These are phyloP conservation scores for Tenebrio molitor DNA, from an alignment of 1,140 invertebrate species.

Conservation along the genomic window DNA sequence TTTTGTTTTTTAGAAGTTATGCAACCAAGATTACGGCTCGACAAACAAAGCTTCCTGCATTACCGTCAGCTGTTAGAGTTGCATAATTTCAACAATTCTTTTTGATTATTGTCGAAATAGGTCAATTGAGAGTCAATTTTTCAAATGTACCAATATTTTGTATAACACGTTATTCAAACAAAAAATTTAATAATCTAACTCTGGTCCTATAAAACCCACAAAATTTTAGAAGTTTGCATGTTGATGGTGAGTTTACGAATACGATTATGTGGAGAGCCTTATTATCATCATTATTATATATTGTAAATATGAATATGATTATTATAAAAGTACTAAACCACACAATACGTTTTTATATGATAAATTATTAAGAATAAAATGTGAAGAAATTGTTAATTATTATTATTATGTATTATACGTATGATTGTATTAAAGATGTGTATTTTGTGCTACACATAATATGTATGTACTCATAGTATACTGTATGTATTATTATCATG, in stretches of 20 bases:
- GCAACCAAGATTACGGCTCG: neutral
- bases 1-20: too few species aligned
- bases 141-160: constrained; percentile 23
- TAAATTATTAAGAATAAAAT: constrained; percentile 20
- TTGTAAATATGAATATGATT: constrained; percentile 29
- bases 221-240: neutral
- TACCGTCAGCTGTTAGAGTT: too few species aligned
- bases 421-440: constrained; percentile 37
- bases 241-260: neutral
- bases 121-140: constrained; percentile 44
- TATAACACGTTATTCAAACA: neutral
- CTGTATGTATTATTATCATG: constrained; percentile 40
- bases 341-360: constrained; percentile 39
- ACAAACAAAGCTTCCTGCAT: too few species aligned
- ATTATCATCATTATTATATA: constrained; percentile 19
- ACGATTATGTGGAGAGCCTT: constrained; percentile 26
- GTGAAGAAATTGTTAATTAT: constrained; percentile 36
- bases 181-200: neutral
- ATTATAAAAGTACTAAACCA: constrained; percentile 31
- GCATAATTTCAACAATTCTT: neutral
- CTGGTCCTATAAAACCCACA: constrained; percentile 12
- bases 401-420: constrained; percentile 6
- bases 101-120: constrained; percentile 1
- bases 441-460: constrained; percentile 42
- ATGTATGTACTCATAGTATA: constrained; percentile 46